phyloP scores from a whole-genome alignment of 2,888 invertebrate species.

The Incurvaria masculella region DNA sequence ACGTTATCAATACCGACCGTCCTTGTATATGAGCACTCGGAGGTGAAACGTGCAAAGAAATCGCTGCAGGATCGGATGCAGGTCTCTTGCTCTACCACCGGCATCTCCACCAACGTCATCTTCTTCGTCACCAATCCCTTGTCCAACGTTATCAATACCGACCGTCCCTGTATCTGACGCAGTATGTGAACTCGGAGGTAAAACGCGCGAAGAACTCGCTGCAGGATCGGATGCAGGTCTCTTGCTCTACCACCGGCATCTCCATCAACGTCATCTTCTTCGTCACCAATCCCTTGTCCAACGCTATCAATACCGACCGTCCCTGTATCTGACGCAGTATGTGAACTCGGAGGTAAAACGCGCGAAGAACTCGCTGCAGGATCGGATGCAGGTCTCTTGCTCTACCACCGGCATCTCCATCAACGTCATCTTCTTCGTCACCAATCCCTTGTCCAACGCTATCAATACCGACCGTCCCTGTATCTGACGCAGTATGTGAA shows the following conservation, averaged over 20 bases:
- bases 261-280: constrained; percentile 55
- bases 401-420: constrained; percentile 38
- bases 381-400: constrained; percentile 35
- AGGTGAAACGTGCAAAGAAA: constrained; percentile 37
- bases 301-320: constrained; percentile 33
- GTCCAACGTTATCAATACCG: constrained; percentile 33
- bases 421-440: too few relatives aligned
- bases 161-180: constrained; percentile 51
- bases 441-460: constrained; percentile 31
- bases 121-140: constrained; percentile 31
- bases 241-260: constrained; percentile 59
- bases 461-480: constrained; percentile 21
- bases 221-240: constrained; percentile 58
- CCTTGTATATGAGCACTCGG: constrained; percentile 32
- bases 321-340: constrained; percentile 35
- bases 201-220: constrained; percentile 60
- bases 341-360: constrained; percentile 34
- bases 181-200: constrained; percentile 54
- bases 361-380: constrained; percentile 38
- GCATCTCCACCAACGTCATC: constrained; percentile 35
- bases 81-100: constrained; percentile 32
- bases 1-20: constrained; percentile 33
- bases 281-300: constrained; percentile 53
- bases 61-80: constrained; percentile 40
- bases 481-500: constrained; percentile 38